Base-by-base conservation (phyloP, 2,888 invertebrate genomes). In the Lasioglossum pauxillum region DNA sequence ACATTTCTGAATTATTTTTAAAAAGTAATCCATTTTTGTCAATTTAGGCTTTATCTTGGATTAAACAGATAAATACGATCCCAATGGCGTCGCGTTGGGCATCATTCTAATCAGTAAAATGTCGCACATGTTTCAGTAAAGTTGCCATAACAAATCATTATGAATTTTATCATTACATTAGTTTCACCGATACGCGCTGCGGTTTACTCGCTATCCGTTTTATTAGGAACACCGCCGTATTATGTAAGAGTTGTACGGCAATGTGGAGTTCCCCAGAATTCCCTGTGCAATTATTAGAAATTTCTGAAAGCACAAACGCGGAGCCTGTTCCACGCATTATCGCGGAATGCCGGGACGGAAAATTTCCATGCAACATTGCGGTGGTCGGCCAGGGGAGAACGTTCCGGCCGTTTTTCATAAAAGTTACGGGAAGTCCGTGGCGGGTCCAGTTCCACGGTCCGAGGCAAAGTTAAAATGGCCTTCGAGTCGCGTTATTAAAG, bases 401-500 rank as follows among this genome's bases (percentile, higher is more conserved):
- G 67, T 67, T 7, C 27, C 38, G 35, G 8, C 38, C 19, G 38
- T 35, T 69, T 69, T 69, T 69, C 38, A 69, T 69, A 69, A 38
- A 69, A 69, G 35, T 69, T 38, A 8, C 10, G 38, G 10, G 38
- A 69, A 69, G 74, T 75, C 53, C 74, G 53, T 16, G 60, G 27
- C 27, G 60, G 27, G 60, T 60, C 60, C 60, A 27, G 74, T 16
- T 41, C 41, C 44, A 31, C 31, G 35, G 44, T 23, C 35, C 27
- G 46, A 8, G 73, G 53, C 27, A 49, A 76, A 73, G 71, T 82
- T 76, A 53, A 73, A 72, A 27, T 64, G 67, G 38, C 35, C 35
- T 60, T 72, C 72, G 44, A 57, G 67, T 35, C 67, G 27, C 27
- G 78, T 82, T 72, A 44, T 88, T 82, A 84, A 83, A 86, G 75